A percentile compares a stretch with the other conserved stretches of the same genome.
phyloP scores from a whole-genome alignment of 2,797 vertebrate genomes.

The Enteromius mattozi region DNA sequence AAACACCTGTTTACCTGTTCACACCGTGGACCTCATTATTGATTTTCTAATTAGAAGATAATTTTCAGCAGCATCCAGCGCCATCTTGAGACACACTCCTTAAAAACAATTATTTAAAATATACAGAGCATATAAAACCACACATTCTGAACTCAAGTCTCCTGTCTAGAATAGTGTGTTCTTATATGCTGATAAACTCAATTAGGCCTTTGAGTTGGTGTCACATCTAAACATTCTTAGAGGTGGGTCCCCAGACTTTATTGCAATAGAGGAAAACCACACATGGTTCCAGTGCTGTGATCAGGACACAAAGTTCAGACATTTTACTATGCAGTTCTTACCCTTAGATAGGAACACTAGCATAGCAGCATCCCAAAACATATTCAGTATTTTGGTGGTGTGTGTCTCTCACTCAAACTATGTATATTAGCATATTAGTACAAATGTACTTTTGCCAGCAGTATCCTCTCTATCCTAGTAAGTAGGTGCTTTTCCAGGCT shows the following conservation, averaged over 20 bases:
- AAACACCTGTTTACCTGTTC: no score
- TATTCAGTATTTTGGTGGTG: neutral
- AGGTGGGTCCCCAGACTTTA: neutral
- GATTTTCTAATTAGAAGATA: neutral
- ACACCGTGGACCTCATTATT: neutral
- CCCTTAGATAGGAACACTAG: neutral
- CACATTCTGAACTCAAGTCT: neutral
- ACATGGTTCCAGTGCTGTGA: neutral
- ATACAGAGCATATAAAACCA: neutral
- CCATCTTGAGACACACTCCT: neutral
- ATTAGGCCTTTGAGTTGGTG: neutral
- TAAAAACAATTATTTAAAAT: neutral
- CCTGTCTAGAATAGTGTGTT: neutral
- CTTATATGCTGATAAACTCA: neutral
- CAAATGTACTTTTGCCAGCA: constrained; percentile 16
- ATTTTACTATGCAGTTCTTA: neutral
- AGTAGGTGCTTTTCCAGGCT: neutral
- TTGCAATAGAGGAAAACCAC: neutral
- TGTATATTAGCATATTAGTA: constrained; percentile 11
- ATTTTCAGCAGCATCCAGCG: neutral
- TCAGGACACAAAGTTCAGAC: neutral
- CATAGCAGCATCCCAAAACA: neutral
- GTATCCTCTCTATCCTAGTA: neutral
- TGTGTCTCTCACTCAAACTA: neutral
- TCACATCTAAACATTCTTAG: neutral